Conservation (phyloP, 2,888 invertebrate genomes). For the Lasioglossum villosulum region DNA sequence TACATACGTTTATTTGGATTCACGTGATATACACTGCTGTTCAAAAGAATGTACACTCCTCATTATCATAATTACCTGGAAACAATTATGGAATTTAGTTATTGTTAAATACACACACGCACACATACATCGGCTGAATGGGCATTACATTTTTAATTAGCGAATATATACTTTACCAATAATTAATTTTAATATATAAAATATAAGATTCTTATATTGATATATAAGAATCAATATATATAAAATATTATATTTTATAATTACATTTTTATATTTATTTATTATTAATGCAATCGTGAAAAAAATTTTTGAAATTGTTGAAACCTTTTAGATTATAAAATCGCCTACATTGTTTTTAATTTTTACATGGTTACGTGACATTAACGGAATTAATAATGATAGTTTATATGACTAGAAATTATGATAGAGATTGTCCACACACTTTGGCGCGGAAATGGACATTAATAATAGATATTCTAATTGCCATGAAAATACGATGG, state of each 20-base stretch:
- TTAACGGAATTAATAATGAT: background rate
- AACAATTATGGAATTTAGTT: background rate
- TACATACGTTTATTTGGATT: conserved; percentile 1
- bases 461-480: background rate
- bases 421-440: background rate
- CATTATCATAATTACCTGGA: background rate
- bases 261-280: background rate
- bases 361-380: background rate
- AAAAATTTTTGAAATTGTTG: background rate
- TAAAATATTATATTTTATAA: background rate
- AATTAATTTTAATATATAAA: background rate
- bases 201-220: too few species aligned
- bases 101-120: background rate
- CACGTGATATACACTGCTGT: background rate
- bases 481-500: background rate
- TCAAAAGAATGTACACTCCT: background rate
- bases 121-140: background rate
- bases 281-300: background rate
- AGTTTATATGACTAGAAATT: background rate
- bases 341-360: background rate
- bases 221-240: background rate
- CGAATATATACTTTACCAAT: background rate
- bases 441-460: background rate
- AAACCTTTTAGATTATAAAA: background rate
- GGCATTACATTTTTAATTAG: background rate